Conservation (phyloP, 2,797 vertebrate species). For the Anguilla anguilla region DNA sequence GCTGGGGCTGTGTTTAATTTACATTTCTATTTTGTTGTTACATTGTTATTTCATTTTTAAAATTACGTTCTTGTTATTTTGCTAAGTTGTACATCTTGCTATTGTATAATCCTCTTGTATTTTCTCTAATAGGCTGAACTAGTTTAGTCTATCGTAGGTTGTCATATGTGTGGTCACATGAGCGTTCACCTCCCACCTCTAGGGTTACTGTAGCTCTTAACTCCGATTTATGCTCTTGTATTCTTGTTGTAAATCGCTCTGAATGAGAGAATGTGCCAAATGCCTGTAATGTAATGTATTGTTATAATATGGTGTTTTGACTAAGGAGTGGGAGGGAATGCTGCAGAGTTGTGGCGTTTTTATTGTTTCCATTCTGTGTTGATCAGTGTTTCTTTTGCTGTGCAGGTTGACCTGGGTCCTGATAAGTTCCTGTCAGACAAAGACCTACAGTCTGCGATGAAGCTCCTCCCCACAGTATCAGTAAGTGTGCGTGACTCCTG, state of each 20-base stretch:
- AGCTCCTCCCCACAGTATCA: slow-evolving; percentile 84
- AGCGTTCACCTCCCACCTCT: background rate
- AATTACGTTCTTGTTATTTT: background rate
- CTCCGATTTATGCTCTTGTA: background rate
- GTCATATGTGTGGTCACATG: background rate
- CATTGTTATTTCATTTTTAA: background rate
- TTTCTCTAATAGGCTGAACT: background rate
- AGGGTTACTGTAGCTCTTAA: background rate
- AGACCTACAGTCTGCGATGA: slow-evolving; percentile 92
- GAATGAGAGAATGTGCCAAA: background rate
- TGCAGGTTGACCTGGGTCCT: slow-evolving; percentile 92
- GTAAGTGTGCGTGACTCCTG: slow-evolving; percentile 70
- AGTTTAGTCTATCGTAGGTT: background rate
- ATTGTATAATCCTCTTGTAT: background rate
- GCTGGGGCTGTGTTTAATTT: background rate
- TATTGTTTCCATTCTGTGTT: background rate
- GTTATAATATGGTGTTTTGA: background rate
- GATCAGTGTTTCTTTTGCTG: background rate
- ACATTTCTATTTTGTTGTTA: background rate
- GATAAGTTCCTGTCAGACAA: slow-evolving; percentile 95
- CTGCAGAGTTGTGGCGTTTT: background rate
- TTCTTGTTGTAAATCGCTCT: background rate
- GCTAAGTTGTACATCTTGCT: background rate
- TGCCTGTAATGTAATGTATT: background rate
- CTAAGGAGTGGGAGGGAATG: background rate